A percentile compares a stretch with the other conserved stretches of the same genome.
These are phyloP conservation scores for Amphiprion clarkii DNA, from an alignment of 2,797 vertebrate genomes.

Conservation along the genomic window DNA sequence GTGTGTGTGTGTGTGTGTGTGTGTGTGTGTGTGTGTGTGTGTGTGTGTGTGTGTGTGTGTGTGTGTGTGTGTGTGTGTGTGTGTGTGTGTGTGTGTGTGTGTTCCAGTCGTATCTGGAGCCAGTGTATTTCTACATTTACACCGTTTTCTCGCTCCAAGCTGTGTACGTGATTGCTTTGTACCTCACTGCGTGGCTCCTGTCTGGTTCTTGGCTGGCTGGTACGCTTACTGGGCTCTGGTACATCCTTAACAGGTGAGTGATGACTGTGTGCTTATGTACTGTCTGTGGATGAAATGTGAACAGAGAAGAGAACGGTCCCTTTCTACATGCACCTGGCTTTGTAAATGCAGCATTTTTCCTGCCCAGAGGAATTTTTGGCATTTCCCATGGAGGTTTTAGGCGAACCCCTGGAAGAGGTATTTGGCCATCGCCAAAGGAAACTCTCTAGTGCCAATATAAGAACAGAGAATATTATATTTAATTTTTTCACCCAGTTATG, in stretches of 20 bases:
- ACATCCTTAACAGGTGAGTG: conserved; percentile 93
- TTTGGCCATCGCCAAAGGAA: too few species aligned
- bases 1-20: conserved; percentile 11
- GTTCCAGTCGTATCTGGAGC: conserved; percentile 92
- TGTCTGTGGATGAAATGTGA: background rate
- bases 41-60: conserved; percentile 32
- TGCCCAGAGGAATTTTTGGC: too few species aligned
- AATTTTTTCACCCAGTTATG: too few species aligned
- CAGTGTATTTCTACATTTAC: conserved; percentile 99
- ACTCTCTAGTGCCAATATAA: too few species aligned
- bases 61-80: conserved; percentile 34
- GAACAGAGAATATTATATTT: too few species aligned
- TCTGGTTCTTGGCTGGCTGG: conserved; percentile 96
- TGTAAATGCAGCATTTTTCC: background rate
- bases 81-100: conserved; percentile 47
- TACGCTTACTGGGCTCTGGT: conserved; percentile 91
- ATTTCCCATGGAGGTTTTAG: too few species aligned
- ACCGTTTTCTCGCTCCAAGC: conserved; percentile 96
- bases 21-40: conserved; percentile 45
- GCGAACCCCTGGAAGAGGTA: too few species aligned
- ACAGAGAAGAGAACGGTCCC: background rate
- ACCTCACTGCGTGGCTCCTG: conserved; percentile 95
- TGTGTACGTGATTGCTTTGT: conserved; percentile 93
- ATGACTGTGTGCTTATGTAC: background rate
- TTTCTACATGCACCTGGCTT: background rate